Evolutionary conservation across 2,888 invertebrate species (phyloP), one percentile per base, ranked within the genome.

Genomic region (Rhyacophila evoluta): DNA sequence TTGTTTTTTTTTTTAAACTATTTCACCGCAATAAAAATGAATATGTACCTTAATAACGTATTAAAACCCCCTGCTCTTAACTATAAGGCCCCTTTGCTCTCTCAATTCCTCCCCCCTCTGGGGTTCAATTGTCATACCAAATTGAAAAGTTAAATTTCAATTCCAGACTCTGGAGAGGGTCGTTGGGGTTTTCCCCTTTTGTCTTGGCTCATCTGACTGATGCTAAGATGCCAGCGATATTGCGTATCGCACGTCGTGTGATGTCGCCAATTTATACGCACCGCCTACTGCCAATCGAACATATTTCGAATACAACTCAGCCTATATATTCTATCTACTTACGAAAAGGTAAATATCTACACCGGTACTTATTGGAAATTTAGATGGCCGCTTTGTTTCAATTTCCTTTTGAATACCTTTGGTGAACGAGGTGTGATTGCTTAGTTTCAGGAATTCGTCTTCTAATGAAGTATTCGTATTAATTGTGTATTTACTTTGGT

Each of bases 101-200:
- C 71, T 41, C 41, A 25, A 4, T 25, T 8, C 8, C 3, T n/a
- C 15, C 12, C 19, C 77, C 82, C 79, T 73, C 72, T 78, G 55
- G 75, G 72, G 81, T 72, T 78, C 82, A 82, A 82, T 82, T 82
- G 82, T 82, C 82, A 82, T 82, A 76, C 81, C 80, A 79, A 82
- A 82, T 82, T 82, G 82, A 82, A 82, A 82, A 82, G 82, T 82
- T 82, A 82, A 82, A 82, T 82, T 82, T 82, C 82, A 82, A 82
- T 82, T 82, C 77, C 79, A 74, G 55, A 71, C 81, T 70, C 76
- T 75, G 68, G 25, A 72, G 38, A 36, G 71, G 29, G 27, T 70
- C 67, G 67, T 29, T 55, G 70, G 78, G n/a, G 70, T 28, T 73
- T 55, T 55, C 76, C 36, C 38, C 12, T 72, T 75, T 72, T 36